phyloP scores from a whole-genome alignment of 2,888 invertebrate genomes.

The Bombyx huttoni region DNA sequence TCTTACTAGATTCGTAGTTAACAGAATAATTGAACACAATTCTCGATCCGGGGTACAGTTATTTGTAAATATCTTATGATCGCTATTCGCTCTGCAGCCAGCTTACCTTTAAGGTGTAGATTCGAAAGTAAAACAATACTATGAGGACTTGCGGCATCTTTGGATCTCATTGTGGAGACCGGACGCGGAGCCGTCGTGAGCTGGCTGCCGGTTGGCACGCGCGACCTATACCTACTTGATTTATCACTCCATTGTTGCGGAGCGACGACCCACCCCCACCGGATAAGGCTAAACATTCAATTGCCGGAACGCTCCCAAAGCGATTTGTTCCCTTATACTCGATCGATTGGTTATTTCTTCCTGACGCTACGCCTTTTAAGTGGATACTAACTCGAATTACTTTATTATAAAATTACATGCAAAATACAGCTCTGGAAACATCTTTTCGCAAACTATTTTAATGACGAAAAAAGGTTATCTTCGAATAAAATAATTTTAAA shows the following conservation, averaged over 20 bases:
- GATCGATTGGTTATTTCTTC: conserved; percentile 53
- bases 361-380: conserved; percentile 22
- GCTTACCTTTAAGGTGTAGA: no score
- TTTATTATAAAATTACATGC: neutral
- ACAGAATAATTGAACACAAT: conserved; percentile 14
- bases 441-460: no score
- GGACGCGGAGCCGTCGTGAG: conserved; percentile 30
- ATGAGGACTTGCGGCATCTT: conserved; percentile 38
- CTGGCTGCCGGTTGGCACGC: conserved; percentile 31
- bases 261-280: conserved; percentile 57
- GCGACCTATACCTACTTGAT: conserved; percentile 69
- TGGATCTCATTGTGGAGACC: conserved; percentile 38
- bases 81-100: no score
- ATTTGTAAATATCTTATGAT: neutral
- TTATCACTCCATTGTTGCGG: conserved; percentile 68
- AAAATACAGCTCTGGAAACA: neutral
- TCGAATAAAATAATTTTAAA: no score
- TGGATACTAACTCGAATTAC: conserved; percentile 11
- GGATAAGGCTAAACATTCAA: conserved; percentile 69
- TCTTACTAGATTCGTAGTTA: conserved; percentile 15
- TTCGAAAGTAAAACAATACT: conserved; percentile 6
- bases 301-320: conserved; percentile 62
- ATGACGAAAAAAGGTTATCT: no score
- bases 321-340: conserved; percentile 54
- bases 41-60: conserved; percentile 6